A percentile compares a stretch with the other conserved stretches of the same genome.
These are phyloP conservation scores for Hyperopisus bebe DNA, from an alignment of 2,113 vertebrate species.

Conservation along the genomic window DNA sequence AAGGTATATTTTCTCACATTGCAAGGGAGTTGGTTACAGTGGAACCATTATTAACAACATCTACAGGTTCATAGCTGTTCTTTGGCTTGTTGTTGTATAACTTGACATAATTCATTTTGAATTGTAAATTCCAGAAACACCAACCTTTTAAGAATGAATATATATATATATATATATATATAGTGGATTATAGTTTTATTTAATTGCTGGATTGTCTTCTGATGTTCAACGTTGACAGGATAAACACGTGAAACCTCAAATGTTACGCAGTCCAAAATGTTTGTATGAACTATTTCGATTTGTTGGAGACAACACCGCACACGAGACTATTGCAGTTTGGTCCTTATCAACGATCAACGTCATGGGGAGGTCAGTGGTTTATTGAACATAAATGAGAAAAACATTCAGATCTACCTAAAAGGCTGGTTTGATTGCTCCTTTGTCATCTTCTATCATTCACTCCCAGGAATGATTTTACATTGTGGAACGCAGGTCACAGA, in stretches of 20 bases:
- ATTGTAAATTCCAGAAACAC: not conserved
- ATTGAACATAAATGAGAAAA: not conserved
- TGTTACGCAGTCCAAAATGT: not conserved
- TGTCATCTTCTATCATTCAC: not conserved
- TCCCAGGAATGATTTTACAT: constrained; percentile 14
- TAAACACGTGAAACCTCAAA: not conserved
- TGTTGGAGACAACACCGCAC: not conserved
- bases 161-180: not conserved
- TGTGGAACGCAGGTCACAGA: not conserved
- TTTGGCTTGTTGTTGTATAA: not conserved
- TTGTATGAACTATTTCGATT: not conserved
- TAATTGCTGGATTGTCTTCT: not conserved
- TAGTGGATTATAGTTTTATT: not conserved
- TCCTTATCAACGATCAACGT: constrained; percentile 1
- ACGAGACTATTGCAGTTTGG: not conserved
- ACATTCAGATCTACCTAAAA: not conserved
- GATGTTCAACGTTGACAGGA: not conserved
- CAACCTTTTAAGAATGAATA: not conserved
- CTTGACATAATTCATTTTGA: not conserved
- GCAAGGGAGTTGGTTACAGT: not conserved
- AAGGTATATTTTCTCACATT: not conserved
- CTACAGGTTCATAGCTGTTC: not conserved
- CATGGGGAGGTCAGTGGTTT: not conserved
- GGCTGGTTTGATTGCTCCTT: not conserved
- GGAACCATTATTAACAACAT: not conserved